Conservation (phyloP, 2,797 vertebrate species). For the Leucoraja ocellata region DNA sequence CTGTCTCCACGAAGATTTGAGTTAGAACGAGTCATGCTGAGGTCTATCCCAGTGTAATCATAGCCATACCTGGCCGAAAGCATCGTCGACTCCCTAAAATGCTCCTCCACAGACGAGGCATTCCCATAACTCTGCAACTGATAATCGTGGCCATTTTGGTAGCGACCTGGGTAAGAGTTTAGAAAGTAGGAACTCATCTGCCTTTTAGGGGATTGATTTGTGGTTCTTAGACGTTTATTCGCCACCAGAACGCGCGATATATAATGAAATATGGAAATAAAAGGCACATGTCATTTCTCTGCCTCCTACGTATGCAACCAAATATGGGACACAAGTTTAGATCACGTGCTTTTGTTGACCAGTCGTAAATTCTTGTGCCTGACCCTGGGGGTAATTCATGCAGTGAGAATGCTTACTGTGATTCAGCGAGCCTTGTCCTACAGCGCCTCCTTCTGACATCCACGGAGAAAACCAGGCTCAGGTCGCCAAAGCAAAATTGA, state of each 20-base stretch:
- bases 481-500: background rate
- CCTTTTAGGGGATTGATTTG: constrained; percentile 38
- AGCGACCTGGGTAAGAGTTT: constrained; percentile 37
- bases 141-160: constrained; percentile 38
- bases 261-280: constrained; percentile 39
- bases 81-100: constrained; percentile 30
- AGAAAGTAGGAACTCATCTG: constrained; percentile 38
- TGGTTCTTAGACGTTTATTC: constrained; percentile 39
- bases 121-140: constrained; percentile 36
- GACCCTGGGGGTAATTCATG: constrained; percentile 41
- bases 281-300: constrained; percentile 39
- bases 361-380: constrained; percentile 35
- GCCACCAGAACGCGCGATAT: constrained; percentile 34
- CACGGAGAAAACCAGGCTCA: constrained; percentile 37
- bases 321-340: constrained; percentile 40
- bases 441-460: constrained; percentile 85
- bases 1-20: constrained; percentile 28
- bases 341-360: constrained; percentile 42
- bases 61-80: constrained; percentile 35
- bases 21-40: constrained; percentile 35
- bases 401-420: background rate
- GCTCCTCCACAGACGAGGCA: constrained; percentile 23
- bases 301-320: constrained; percentile 37
- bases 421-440: constrained; percentile 71
- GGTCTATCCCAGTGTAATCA: constrained; percentile 37